Evolutionary conservation across 2,113 vertebrate genomes (phyloP).

Genomic region (Chinchilla lanigera): DNA sequence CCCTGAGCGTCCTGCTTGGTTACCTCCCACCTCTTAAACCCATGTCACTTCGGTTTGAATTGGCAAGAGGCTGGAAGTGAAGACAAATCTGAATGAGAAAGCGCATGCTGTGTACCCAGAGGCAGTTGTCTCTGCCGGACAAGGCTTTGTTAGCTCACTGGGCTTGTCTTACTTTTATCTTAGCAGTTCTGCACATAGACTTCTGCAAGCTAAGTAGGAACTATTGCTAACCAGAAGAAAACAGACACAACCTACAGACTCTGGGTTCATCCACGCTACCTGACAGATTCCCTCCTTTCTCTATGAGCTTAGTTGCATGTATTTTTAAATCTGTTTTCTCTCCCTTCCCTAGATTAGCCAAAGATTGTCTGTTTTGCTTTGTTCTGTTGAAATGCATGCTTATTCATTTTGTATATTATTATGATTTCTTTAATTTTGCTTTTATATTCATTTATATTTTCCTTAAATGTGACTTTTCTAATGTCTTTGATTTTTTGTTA

Average conservation of each 20-base stretch:
- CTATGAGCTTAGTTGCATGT: neutral
- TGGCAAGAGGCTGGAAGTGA: neutral
- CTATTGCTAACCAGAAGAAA: neutral
- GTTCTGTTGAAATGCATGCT: neutral
- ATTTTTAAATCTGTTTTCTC: neutral
- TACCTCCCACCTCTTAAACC: neutral
- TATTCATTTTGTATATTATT: neutral
- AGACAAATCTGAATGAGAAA: neutral
- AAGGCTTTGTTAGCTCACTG: neutral
- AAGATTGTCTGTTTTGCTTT: neutral
- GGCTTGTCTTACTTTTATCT: neutral
- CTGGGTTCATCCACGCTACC: neutral
- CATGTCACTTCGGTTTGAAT: neutral
- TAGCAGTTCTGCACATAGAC: neutral
- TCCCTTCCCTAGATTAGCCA: neutral
- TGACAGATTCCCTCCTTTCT: neutral
- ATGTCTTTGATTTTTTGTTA: slow-evolving; percentile 11
- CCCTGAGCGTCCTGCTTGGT: neutral
- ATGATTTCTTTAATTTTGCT: neutral
- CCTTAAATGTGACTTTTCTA: neutral
- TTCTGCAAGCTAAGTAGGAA: neutral
- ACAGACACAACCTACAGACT: neutral
- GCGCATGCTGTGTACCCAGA: neutral
- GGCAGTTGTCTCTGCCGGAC: neutral
- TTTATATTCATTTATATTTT: neutral